Evolutionary conservation across 2,888 invertebrate species (phyloP), one percentile per base, ranked within the genome.

Genomic region (Pyrrhia umbra): DNA sequence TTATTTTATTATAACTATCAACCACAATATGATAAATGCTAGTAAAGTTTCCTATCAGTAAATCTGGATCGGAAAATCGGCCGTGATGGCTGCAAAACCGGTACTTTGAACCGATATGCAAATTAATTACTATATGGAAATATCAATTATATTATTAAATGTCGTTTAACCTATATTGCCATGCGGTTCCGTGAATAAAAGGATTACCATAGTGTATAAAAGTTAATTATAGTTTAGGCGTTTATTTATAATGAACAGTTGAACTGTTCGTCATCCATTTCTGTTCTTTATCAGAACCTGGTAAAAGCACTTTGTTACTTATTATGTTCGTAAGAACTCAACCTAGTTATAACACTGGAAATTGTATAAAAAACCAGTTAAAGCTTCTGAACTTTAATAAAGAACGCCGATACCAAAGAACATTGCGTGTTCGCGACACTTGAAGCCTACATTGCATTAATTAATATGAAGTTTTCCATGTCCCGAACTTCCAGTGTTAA

Each of bases 381-480:
- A 51, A 21, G 34, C 20, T 18, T 6, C 15, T 16, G 34, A n/a
- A 34, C 34, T 9, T 37, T 37, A 65, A 69, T 50, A 58, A 58
- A 54, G 43, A 30, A 54, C 45, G 43, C 43, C 45, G 25, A 57
- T 50, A 59, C 18, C 13, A 51, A 58, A 56, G 39, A 54, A 42
- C 37, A 77, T 91, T 84, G 91, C 92, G 90, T 92, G 92, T 76
- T 55, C 75, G 68, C 77, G 79, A 84, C 89, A 89, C 88, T 90
- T 85, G 82, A 84, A 87, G 82, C 82, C 83, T 82, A 85, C 85
- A 82, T 70, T 72, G 71, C 84, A 81, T 87, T 90, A 89, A 91
- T 92, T 91, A 92, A 91, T 91, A 90, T 88, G 85, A 87, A 85
- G 82, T 85, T 90, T 85, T 87, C 86, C 83, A 80, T 67, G 81